These are phyloP conservation scores for Varanus salvator DNA, from an alignment of 2,113 vertebrate species.

Conservation along the genomic window DNA sequence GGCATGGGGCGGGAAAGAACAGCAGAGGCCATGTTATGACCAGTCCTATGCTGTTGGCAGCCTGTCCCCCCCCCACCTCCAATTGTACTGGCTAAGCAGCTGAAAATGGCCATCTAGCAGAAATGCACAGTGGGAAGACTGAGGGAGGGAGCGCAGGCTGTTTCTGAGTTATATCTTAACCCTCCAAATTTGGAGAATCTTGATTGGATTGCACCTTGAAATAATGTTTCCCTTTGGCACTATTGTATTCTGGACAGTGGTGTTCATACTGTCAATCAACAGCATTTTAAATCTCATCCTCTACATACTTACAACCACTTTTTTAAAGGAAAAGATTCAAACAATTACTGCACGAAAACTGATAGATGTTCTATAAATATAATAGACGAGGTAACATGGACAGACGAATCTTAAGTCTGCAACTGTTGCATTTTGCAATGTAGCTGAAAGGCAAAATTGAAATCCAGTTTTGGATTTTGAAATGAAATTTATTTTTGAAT, in stretches of 20 bases:
- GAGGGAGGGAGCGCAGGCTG: too few species aligned
- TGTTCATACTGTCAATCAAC: constrained; percentile 86
- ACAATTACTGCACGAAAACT: constrained; percentile 77
- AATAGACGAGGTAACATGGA: constrained; percentile 74
- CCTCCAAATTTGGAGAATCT: too few species aligned
- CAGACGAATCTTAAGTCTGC: constrained; percentile 57
- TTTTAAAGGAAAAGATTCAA: constrained; percentile 86
- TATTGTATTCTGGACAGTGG: constrained; percentile 82
- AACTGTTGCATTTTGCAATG: constrained; percentile 63
- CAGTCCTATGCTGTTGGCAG: too few species aligned
- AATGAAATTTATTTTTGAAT: constrained; percentile 45
- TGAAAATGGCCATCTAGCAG: too few species aligned
- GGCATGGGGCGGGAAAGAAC: too few species aligned
- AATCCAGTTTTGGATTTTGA: constrained; percentile 22
- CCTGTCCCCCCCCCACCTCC: too few species aligned
- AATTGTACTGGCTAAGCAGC: too few species aligned
- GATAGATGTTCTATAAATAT: constrained; percentile 64
- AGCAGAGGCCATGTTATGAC: too few species aligned
- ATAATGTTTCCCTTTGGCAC: constrained; percentile 67
- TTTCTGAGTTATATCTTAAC: too few species aligned
- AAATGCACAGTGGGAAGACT: too few species aligned
- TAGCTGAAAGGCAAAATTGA: constrained; percentile 67
- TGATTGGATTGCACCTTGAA: too few species aligned
- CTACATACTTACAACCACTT: constrained; percentile 83
- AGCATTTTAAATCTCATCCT: constrained; percentile 86